phyloP scores from a whole-genome alignment of 2,888 invertebrate species.

The Archips xylosteana region DNA sequence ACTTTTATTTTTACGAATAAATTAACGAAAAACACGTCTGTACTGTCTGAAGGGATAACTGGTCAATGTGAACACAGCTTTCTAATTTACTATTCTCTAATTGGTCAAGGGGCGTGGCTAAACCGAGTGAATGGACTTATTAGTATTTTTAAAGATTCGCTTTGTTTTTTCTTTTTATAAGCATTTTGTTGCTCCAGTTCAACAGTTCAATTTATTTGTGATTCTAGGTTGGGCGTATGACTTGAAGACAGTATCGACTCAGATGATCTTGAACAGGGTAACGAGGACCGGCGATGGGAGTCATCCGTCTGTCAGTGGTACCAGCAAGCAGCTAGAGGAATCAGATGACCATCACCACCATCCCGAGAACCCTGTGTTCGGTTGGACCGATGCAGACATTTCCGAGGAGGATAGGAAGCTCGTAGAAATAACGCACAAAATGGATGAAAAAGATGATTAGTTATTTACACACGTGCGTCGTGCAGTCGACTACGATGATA shows the following conservation, averaged over 20 bases:
- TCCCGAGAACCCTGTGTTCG: conserved; percentile 88
- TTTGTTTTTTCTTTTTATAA: too few relatives aligned
- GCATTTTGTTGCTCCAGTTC: too few relatives aligned
- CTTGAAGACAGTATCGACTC: conserved; percentile 90
- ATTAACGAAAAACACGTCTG: too few relatives aligned
- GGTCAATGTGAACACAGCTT: too few relatives aligned
- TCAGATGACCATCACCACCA: conserved; percentile 75
- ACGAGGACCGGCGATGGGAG: conserved; percentile 91
- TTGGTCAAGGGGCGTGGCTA: too few relatives aligned
- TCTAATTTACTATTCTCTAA: too few relatives aligned
- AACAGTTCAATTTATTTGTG: conserved; percentile 5
- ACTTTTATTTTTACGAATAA: too few relatives aligned
- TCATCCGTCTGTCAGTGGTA: conserved; percentile 66
- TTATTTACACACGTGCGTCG: not conserved
- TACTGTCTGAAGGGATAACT: too few relatives aligned
- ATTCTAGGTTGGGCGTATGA: conserved; percentile 92
- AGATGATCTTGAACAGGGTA: conserved; percentile 89
- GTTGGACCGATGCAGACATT: conserved; percentile 94
- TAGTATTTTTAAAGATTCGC: too few relatives aligned
- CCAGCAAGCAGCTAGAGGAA: conserved; percentile 49
- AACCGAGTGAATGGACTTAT: too few relatives aligned
- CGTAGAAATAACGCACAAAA: conserved; percentile 74
- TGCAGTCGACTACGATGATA: too few relatives aligned
- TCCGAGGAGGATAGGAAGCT: conserved; percentile 87
- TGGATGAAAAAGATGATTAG: conserved; percentile 48